Evolutionary conservation across 2,113 vertebrate species (phyloP), one percentile per base, ranked within the genome.

Genomic region (Sterrhoptilus dennistouni): DNA sequence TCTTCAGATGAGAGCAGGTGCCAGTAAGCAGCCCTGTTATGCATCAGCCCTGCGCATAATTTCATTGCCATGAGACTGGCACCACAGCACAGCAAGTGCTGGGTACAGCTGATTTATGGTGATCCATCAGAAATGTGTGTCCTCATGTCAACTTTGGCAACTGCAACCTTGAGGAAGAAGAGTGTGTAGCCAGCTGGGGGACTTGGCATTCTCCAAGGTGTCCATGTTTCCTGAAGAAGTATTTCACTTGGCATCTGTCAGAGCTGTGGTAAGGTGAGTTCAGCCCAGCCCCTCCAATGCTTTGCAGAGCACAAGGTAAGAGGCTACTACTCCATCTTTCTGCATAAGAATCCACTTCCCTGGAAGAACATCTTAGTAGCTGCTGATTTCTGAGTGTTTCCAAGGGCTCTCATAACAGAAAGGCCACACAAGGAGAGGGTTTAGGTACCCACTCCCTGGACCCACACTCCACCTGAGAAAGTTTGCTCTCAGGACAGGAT

Each of bases 1-100:
- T 59, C 71, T 61, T 82, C 84, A 88, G 63, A 83, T 0, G 1
- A 80, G 59, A 83, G 86, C 85, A 80, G 76, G 38, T 92, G 90
- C 88, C 93, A 91, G 84, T 61, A 91, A 92, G 94, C 5, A 82
- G 70, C 85, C 49, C 84, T 93, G 94, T 61, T 83, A 75, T 1
- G 7, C 89, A 87, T 87, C 94, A 91, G 72, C 65, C 65, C 83
- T 35, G 84, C 0, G 0, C 0, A 3, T 87, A 89, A 93, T 91
- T 91, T 71, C 81, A 94, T 35, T 83, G 84, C 66, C 9, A 6
- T 5, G 29, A 93, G 38, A 70, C 40, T 31, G 2, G 60, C 81
- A 33, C 47, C 19, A 4, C 14, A 31, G 90, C 68, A 22, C 35
- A 40, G 66, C 1, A 3, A 64, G 63, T 18, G 40, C 78, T 61